A percentile compares a stretch with the other conserved stretches of the same genome.
phyloP scores from a whole-genome alignment of 2,797 vertebrate genomes.

The Poliocrania exsul region DNA sequence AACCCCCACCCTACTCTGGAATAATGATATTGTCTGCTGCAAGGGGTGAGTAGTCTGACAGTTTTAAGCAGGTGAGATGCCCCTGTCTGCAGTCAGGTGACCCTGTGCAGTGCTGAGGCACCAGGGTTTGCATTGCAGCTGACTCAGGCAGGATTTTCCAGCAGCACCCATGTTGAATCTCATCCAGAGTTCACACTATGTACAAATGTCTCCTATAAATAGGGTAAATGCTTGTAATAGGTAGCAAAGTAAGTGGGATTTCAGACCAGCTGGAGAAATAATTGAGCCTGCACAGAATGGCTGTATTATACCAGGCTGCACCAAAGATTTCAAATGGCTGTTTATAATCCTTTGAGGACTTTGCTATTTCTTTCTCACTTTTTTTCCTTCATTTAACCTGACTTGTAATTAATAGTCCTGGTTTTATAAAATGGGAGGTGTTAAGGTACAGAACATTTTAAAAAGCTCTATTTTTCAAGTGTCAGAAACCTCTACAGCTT shows the following conservation, averaged over 20 bases:
- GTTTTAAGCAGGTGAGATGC: neutral
- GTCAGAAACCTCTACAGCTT: neutral
- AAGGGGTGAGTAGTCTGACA: neutral
- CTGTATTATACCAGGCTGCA: neutral
- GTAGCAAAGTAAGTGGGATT: neutral
- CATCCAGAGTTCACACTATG: neutral
- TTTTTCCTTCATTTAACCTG: neutral
- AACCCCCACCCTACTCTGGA: rapidly evolving
- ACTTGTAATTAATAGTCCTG: neutral
- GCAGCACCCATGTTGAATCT: neutral
- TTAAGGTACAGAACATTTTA: neutral
- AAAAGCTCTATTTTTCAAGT: neutral
- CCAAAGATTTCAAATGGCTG: neutral
- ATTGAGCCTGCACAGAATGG: neutral
- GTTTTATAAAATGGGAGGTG: neutral
- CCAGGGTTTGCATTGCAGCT: neutral
- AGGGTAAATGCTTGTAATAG: neutral
- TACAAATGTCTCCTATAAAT: neutral
- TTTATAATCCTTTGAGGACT: neutral
- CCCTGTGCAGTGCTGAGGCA: neutral
- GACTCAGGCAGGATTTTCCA: neutral
- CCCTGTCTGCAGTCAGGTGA: neutral
- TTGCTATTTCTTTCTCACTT: neutral
- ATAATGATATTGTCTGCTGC: neutral
- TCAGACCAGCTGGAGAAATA: neutral